A percentile compares a stretch with the other conserved stretches of the same genome.
Conservation (phyloP, 2,113 vertebrate genomes). For the Perccottus glenii region DNA sequence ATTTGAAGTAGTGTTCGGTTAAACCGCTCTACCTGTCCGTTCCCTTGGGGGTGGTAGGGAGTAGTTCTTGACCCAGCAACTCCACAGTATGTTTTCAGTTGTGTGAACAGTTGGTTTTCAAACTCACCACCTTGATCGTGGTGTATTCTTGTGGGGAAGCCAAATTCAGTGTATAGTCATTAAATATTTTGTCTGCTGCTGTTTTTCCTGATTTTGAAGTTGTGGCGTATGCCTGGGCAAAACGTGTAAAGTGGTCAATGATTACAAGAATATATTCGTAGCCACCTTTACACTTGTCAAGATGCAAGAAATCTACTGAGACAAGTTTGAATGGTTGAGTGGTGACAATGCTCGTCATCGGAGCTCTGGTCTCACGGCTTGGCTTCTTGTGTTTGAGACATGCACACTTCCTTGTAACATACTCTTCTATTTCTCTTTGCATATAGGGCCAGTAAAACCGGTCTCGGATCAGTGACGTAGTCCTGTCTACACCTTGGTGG, state of each 20-base stretch:
- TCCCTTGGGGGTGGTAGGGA: no score
- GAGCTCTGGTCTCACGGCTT: not conserved
- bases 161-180: slow-evolving; percentile 4
- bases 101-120: slow-evolving; percentile 1
- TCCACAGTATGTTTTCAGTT: not conserved
- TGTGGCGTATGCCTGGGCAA: not conserved
- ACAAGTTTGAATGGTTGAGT: slow-evolving; percentile 21
- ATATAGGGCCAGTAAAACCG: slow-evolving; percentile 19
- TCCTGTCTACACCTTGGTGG: slow-evolving; percentile 7
- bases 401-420: not conserved
- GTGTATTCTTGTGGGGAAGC: not conserved
- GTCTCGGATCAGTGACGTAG: slow-evolving; percentile 1
- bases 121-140: slow-evolving; percentile 3
- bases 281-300: slow-evolving; percentile 5
- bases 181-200: not conserved
- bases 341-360: not conserved
- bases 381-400: slow-evolving; percentile 17
- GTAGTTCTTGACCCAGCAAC: not conserved
- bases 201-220: slow-evolving; percentile 17
- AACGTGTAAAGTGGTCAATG: not conserved
- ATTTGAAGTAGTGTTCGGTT: slow-evolving; percentile 22
- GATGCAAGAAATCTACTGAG: slow-evolving; percentile 3
- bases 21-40: not conserved
- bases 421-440: not conserved
- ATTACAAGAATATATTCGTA: slow-evolving; percentile 5